phyloP scores from a whole-genome alignment of 2,113 vertebrate species.

The Pseudopodoces humilis region DNA sequence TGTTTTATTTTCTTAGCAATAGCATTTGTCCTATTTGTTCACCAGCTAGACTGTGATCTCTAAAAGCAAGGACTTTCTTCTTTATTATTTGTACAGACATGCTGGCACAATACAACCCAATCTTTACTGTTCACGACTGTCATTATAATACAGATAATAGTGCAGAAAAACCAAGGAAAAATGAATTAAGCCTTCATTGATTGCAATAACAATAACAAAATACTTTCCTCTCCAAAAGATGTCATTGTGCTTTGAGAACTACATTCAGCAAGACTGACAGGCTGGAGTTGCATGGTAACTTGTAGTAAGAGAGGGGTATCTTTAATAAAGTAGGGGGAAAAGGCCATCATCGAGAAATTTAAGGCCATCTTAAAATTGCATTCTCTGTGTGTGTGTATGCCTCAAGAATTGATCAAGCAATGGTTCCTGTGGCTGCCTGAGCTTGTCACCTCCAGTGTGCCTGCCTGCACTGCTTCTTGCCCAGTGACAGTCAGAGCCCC shows the following conservation, averaged over 20 bases:
- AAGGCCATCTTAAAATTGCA: neutral
- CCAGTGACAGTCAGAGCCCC: neutral
- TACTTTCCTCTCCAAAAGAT: neutral
- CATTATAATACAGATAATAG: neutral
- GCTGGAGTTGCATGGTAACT: neutral
- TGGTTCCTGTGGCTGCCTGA: neutral
- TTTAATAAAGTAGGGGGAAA: neutral
- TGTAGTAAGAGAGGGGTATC: neutral
- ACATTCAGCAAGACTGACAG: neutral
- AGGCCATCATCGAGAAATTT: neutral
- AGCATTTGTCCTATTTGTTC: neutral
- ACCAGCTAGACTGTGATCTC: neutral
- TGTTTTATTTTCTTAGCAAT: neutral
- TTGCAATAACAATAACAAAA: neutral
- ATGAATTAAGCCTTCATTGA: slow-evolving; percentile 7
- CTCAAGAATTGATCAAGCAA: neutral
- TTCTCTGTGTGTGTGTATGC: neutral
- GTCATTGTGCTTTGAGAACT: neutral
- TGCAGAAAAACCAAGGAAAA: slow-evolving; percentile 25
- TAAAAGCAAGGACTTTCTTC: neutral
- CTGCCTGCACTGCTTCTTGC: neutral
- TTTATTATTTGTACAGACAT: neutral
- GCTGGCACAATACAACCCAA: neutral
- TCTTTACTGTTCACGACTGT: neutral
- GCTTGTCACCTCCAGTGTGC: neutral